Evolutionary conservation across 2,888 invertebrate genomes (phyloP).

Genomic region (Diploptera punctata): DNA sequence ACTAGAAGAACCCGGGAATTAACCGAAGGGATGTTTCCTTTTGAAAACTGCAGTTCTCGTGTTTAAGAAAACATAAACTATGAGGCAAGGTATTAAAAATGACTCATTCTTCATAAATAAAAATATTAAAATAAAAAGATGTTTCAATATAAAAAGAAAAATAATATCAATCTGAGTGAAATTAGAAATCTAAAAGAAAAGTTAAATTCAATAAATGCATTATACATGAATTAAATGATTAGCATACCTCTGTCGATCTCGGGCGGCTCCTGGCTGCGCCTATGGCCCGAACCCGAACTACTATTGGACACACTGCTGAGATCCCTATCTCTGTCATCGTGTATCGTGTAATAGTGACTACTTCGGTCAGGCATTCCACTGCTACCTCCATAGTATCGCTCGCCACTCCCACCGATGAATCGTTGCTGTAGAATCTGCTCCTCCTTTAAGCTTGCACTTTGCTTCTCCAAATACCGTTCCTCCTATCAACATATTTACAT

Average conservation of each 20-base stretch:
- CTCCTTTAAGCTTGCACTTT: slow-evolving; percentile 33
- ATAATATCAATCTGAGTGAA: too few relatives aligned
- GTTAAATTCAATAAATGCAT: too few relatives aligned
- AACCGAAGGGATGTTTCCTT: background rate
- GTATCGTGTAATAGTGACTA: slow-evolving; percentile 42
- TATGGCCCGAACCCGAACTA: slow-evolving; percentile 58
- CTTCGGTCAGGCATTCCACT: slow-evolving; percentile 2
- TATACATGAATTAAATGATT: too few relatives aligned
- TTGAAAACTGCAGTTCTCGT: too few relatives aligned
- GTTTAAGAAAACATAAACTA: too few relatives aligned
- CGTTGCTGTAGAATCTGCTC: slow-evolving; percentile 46
- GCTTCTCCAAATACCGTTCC: slow-evolving; percentile 58
- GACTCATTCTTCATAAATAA: too few relatives aligned
- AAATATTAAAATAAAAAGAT: background rate
- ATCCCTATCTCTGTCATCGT: slow-evolving; percentile 51
- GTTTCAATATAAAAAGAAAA: background rate
- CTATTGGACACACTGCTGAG: slow-evolving; percentile 61
- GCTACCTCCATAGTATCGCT: slow-evolving; percentile 54
- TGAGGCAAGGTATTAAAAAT: too few relatives aligned
- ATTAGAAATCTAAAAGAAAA: too few relatives aligned
- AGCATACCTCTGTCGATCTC: slow-evolving; percentile 60
- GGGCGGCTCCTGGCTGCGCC: slow-evolving; percentile 62
- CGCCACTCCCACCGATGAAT: slow-evolving; percentile 51
- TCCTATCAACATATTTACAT: slow-evolving; percentile 56
- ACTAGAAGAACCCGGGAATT: background rate